Percentiles rank a stretch among this genome's conserved stretches.
phyloP scores from a whole-genome alignment of 2,888 invertebrate genomes.

The Eledona agricola region DNA sequence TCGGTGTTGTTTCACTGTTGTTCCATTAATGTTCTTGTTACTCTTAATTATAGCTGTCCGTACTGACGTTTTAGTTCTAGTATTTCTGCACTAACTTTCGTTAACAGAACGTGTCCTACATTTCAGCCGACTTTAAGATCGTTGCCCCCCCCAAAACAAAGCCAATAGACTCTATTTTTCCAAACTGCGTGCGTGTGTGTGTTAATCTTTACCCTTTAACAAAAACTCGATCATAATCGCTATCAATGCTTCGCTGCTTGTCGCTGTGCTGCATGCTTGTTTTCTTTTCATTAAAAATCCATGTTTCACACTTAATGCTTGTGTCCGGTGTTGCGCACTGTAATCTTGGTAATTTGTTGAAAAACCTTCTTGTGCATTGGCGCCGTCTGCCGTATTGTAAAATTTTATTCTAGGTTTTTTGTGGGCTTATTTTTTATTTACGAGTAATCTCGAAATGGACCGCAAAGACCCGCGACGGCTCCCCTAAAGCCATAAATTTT shows the following conservation, averaged over 20 bases:
- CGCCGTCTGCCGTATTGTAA: too few species aligned
- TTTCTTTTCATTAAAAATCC: conserved; percentile 11
- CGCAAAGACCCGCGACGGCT: too few species aligned
- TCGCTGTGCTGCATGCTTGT: conserved; percentile 31
- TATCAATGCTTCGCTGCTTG: conserved; percentile 13
- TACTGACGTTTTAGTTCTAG: conserved; percentile 28
- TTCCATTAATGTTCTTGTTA: conserved; percentile 40
- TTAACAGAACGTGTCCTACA: conserved; percentile 19
- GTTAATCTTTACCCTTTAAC: conserved; percentile 16
- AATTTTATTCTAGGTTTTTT: too few species aligned
- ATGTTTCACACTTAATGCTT: conserved; percentile 11
- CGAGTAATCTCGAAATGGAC: too few species aligned
- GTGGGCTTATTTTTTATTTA: too few species aligned
- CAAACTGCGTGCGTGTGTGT: too few species aligned
- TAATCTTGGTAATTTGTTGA: too few species aligned
- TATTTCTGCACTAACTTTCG: conserved; percentile 29
- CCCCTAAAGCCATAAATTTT: too few species aligned
- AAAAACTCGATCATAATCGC: too few species aligned
- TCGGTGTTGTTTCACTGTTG: conserved; percentile 61
- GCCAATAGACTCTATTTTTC: conserved; percentile 20
- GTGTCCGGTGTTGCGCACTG: too few species aligned
- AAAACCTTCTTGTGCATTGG: too few species aligned
- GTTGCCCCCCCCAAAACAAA: conserved; percentile 8
- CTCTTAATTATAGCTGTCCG: conserved; percentile 30
- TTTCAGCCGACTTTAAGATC: conserved; percentile 20